These are phyloP conservation scores for Bagarius yarrelli DNA, from an alignment of 2,113 vertebrate genomes.

Conservation along the genomic window DNA sequence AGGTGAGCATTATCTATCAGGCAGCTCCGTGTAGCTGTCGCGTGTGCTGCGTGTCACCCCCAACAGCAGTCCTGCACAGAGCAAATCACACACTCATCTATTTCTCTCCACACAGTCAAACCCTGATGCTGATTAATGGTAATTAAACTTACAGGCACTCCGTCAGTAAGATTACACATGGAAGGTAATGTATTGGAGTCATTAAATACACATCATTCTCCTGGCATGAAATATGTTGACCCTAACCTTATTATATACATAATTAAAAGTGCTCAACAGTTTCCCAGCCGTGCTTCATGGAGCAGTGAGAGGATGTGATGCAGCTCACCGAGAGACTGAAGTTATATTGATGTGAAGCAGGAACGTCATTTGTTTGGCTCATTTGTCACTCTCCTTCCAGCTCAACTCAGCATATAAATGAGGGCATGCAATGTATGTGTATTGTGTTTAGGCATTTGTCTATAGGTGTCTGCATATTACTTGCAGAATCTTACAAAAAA, in stretches of 20 bases:
- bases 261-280: constrained; percentile 79
- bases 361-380: constrained; percentile 68
- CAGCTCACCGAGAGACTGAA: constrained; percentile 66
- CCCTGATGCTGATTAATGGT: constrained; percentile 80
- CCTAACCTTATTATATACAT: constrained; percentile 81
- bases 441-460: neutral
- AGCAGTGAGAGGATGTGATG: constrained; percentile 54
- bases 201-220: constrained; percentile 83
- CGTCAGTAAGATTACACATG: constrained; percentile 76
- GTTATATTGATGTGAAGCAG: constrained; percentile 64
- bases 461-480: neutral
- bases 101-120: constrained; percentile 81
- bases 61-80: constrained; percentile 68
- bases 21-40: constrained; percentile 83
- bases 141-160: constrained; percentile 76
- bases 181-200: constrained; percentile 80
- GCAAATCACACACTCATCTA: constrained; percentile 75
- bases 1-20: constrained; percentile 95
- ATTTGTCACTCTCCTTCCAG: constrained; percentile 66
- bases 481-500: neutral
- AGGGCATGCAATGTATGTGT: constrained; percentile 36
- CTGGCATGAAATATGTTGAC: constrained; percentile 85
- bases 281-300: constrained; percentile 63
- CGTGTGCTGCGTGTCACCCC: constrained; percentile 77
- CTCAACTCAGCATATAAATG: constrained; percentile 68